phyloP scores from a whole-genome alignment of 1,140 invertebrate genomes.

The Drosophila ironensis region DNA sequence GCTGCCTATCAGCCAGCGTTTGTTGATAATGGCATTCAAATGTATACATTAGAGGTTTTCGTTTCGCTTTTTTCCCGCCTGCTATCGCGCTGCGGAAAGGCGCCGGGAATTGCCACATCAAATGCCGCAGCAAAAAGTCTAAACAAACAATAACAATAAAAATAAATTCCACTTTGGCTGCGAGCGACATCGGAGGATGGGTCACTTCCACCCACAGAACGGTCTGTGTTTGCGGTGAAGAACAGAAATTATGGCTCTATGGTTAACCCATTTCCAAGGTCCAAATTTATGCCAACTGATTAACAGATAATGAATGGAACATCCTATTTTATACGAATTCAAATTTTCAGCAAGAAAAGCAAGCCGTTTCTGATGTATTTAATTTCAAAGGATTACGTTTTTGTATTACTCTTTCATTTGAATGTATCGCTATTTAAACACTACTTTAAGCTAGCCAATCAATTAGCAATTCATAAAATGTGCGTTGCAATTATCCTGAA shows the following conservation, averaged over 20 bases:
- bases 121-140: slow-evolving; percentile 32
- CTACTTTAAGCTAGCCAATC: too few species aligned
- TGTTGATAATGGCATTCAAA: slow-evolving; percentile 78
- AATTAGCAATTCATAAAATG: too few species aligned
- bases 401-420: too few species aligned
- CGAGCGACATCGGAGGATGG: slow-evolving; percentile 13
- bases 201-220: slow-evolving; percentile 13
- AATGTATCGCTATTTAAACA: too few species aligned
- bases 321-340: too few species aligned
- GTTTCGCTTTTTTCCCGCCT: slow-evolving; percentile 15
- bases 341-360: too few species aligned
- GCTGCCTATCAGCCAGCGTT: slow-evolving; percentile 41
- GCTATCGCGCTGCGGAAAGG: slow-evolving; percentile 55
- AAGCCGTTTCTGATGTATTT: too few species aligned
- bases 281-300: too few species aligned
- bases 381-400: too few species aligned
- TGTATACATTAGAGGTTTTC: slow-evolving; percentile 67
- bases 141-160: slow-evolving; percentile 48
- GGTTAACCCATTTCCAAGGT: slow-evolving; percentile 8
- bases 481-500: too few species aligned
- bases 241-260: slow-evolving; percentile 8
- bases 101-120: slow-evolving; percentile 69
- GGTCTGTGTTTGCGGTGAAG: neutral
- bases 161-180: slow-evolving; percentile 47
- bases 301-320: too few species aligned